phyloP scores from a whole-genome alignment of 1,140 invertebrate species.

The Trigoniulus corallinus region DNA sequence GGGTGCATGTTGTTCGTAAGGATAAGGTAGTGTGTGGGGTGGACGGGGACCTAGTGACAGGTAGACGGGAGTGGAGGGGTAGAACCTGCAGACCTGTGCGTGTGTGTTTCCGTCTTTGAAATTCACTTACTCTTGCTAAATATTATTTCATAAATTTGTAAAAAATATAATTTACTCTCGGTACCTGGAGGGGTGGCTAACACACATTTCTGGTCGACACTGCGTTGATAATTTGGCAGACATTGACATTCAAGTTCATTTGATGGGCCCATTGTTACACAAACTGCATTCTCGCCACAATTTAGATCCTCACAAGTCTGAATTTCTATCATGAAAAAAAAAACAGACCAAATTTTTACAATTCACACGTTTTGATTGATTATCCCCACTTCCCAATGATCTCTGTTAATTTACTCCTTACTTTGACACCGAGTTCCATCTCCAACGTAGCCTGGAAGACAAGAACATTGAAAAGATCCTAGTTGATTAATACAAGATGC shows the following conservation, averaged over 20 bases:
- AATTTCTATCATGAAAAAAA: constrained; percentile 18
- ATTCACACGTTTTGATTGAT: not conserved
- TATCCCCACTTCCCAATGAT: no score
- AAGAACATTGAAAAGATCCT: constrained; percentile 58
- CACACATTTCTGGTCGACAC: constrained; percentile 39
- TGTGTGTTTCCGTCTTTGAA: no score
- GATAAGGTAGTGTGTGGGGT: no score
- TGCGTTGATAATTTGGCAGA: constrained; percentile 35
- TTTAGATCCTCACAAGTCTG: constrained; percentile 30
- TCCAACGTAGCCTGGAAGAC: constrained; percentile 40
- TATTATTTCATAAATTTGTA: no score
- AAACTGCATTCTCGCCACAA: constrained; percentile 42
- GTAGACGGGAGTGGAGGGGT: no score
- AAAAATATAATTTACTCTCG: not conserved
- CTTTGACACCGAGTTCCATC: constrained; percentile 32
- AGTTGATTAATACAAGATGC: constrained; percentile 62
- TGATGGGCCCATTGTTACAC: constrained; percentile 29
- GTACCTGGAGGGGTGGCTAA: constrained; percentile 12
- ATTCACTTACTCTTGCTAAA: no score
- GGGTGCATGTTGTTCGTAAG: no score
- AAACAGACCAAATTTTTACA: not conserved
- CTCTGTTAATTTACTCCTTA: no score
- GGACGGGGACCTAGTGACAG: no score
- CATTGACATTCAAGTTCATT: constrained; percentile 37
- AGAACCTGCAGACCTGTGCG: no score